These are phyloP conservation scores for Parazoanthus darwini DNA, from an alignment of 92 coral and sea anemone genomes.

Conservation along the genomic window DNA sequence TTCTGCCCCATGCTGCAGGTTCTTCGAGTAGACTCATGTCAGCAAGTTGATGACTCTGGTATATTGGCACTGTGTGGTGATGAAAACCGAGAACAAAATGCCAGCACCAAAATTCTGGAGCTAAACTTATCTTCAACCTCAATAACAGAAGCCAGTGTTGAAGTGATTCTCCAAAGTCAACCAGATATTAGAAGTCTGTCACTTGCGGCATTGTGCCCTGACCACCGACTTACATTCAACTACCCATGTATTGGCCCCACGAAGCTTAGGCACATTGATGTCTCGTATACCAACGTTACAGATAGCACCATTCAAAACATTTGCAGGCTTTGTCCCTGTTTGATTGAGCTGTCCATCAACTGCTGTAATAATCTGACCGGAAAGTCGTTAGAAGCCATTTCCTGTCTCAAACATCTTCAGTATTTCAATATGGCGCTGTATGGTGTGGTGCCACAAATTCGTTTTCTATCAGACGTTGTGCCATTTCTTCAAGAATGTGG, in stretches of 20 bases:
- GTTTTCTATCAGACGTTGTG: constrained; percentile 46
- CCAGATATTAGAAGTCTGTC: constrained; percentile 61
- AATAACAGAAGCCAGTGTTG: constrained; percentile 60
- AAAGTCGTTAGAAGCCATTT: constrained; percentile 43
- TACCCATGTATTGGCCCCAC: constrained; percentile 23
- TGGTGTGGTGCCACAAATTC: constrained; percentile 20
- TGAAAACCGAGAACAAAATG: constrained; percentile 11
- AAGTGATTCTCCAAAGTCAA: constrained; percentile 47
- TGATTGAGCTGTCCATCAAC: constrained; percentile 51
- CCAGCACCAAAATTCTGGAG: constrained; percentile 55
- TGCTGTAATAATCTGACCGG: constrained; percentile 53
- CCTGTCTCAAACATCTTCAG: constrained; percentile 46
- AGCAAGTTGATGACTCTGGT: constrained; percentile 70
- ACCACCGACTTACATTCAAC: constrained; percentile 10
- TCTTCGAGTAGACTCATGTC: constrained; percentile 62
- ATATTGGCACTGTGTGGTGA: constrained; percentile 49
- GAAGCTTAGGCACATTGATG: constrained; percentile 51
- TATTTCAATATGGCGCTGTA: constrained; percentile 52
- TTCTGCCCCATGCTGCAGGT: constrained; percentile 62
- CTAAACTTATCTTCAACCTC: constrained; percentile 69
- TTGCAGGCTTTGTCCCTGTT: constrained; percentile 56
- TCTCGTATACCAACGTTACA: constrained; percentile 54
- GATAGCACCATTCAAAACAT: constrained; percentile 45
- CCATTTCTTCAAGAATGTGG: constrained; percentile 63
- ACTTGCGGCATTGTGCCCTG: constrained; percentile 43